These are phyloP conservation scores for Seira musarum DNA, from an alignment of 2,888 invertebrate species.

Conservation along the genomic window DNA sequence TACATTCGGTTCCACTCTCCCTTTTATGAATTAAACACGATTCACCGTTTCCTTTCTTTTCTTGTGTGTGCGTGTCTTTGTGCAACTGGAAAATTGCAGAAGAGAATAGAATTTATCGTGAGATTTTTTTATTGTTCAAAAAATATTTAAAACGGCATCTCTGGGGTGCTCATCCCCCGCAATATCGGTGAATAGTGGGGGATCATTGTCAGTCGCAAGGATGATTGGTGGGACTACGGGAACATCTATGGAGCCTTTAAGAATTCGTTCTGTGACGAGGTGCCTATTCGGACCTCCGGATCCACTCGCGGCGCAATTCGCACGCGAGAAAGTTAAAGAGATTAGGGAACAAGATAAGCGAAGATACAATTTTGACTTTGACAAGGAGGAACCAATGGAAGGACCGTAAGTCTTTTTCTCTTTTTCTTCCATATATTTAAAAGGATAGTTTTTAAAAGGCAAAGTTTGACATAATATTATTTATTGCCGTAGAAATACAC, in stretches of 20 bases:
- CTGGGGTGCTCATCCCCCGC: conserved; percentile 53
- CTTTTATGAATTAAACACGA: too few species aligned
- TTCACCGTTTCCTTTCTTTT: too few species aligned
- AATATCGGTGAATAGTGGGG: conserved; percentile 39
- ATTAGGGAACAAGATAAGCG: conserved; percentile 54
- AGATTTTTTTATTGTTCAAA: too few species aligned
- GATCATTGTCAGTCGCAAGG: neutral
- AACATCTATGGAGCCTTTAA: conserved; percentile 38
- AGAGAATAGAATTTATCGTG: too few species aligned
- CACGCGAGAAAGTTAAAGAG: conserved; percentile 61
- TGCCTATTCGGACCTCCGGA: conserved; percentile 68
- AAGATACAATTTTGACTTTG: conserved; percentile 68
- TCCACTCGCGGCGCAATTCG: conserved; percentile 61
- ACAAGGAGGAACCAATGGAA: conserved; percentile 61
- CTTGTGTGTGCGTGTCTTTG: too few species aligned
- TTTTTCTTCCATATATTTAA: neutral
- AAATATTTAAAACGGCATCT: conserved; percentile 27
- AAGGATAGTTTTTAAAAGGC: too few species aligned
- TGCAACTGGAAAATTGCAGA: too few species aligned
- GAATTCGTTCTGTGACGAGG: conserved; percentile 40
- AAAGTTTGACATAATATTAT: too few species aligned
- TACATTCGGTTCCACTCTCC: too few species aligned
- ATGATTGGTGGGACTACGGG: conserved; percentile 14
- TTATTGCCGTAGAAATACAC: too few species aligned
- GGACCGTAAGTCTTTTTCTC: conserved; percentile 60